Base-by-base conservation (phyloP, 2,113 vertebrate species). In the Clinocottus analis region DNA sequence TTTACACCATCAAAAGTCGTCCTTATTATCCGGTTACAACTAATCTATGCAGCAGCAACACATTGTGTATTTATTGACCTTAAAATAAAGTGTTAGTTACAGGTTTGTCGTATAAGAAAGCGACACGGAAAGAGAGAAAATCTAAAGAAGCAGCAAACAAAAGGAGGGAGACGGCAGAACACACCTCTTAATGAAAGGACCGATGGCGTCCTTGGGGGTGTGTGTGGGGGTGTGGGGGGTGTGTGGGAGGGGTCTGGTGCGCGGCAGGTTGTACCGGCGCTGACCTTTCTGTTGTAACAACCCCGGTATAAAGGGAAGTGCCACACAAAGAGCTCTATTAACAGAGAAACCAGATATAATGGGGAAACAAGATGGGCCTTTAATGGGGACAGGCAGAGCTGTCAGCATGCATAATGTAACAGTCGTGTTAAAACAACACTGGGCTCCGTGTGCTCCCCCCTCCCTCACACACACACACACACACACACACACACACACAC, bases 401-500 rank as follows among this genome's bases (percentile, higher is more conserved):
- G 90, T 86, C 91, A 89, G 90, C 90, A 93, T 93, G 90, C 91
- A 93, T 93, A 93, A 93, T 93, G 93, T 93, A 93, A 85, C 86
- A 93, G 93, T 85, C 72, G 65, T 92, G 86, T 92, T 93, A 93
- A 93, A 93, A 93, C 93, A 93, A 93, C 91, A 90, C 87, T 80
- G 83, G 70, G 84, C 72, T 72, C 80, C 7, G 62, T 70, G 75
- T 55, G 69, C 82, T 33, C 63, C 85, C 77, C 88, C 72, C 47
- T 43, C 51, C 37, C 45, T 43, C 37, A 33, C 69, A 31, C 64
- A 43, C 72, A 23, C 43, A 62, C 65, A 61, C 66, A 43, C 49
- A 33, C 35, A 49, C 60, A 47, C 66, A 25, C 59, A 64, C 74
- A 72, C 72, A 23, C 43, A 62, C 65, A 61, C 66, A 43, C 49